phyloP scores from a whole-genome alignment of 2,797 vertebrate species.

The Pantherophis alleghaniensis region DNA sequence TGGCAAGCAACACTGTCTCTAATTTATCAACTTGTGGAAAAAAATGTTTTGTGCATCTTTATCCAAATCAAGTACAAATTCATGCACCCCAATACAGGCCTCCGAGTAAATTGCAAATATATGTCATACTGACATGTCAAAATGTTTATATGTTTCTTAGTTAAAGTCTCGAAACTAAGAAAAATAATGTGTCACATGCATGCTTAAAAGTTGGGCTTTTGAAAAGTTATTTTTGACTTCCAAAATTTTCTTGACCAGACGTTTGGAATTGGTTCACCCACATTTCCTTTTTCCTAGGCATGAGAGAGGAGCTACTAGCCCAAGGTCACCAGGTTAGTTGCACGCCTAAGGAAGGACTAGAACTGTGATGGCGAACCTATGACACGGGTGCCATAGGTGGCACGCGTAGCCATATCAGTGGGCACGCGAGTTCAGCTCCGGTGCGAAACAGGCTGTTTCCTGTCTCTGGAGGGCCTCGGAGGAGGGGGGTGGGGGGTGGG shows the following conservation, averaged over 20 bases:
- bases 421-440: too few species aligned
- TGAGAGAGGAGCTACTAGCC: background rate
- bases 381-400: too few species aligned
- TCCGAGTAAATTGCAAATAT: background rate
- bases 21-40: background rate
- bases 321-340: background rate
- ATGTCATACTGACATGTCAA: background rate
- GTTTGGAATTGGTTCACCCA: background rate
- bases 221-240: background rate
- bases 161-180: background rate
- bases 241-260: background rate
- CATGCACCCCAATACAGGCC: background rate
- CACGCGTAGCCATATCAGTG: too few species aligned
- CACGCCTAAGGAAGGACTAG: background rate
- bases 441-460: too few species aligned
- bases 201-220: background rate
- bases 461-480: too few species aligned
- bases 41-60: background rate
- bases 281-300: background rate
- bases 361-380: background rate
- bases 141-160: background rate
- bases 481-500: too few species aligned
- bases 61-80: background rate
- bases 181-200: background rate
- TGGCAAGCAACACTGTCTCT: constrained; percentile 15